Percentiles rank a stretch among this genome's conserved stretches.
Evolutionary conservation across 2,113 vertebrate genomes (phyloP).

Genomic region (Eurypyga helias): DNA sequence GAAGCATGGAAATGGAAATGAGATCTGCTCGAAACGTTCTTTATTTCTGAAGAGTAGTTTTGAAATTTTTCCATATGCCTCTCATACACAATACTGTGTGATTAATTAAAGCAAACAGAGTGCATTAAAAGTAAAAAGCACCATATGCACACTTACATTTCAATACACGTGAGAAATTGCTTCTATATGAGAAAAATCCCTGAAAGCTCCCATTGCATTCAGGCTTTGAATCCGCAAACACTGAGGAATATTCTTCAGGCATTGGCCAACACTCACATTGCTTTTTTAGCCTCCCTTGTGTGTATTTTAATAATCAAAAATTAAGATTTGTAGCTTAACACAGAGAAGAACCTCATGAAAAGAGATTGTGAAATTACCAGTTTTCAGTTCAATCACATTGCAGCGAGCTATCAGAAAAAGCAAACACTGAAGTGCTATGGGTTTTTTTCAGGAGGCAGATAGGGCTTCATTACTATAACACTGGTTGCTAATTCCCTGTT

Average conservation of each 20-base stretch:
- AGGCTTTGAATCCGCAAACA: background rate
- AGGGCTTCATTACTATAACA: background rate
- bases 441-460: background rate
- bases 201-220: background rate
- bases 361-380: background rate
- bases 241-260: background rate
- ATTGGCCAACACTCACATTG: background rate
- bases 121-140: background rate
- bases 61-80: background rate
- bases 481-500: background rate
- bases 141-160: background rate
- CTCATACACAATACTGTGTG: background rate
- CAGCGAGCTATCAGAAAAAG: background rate
- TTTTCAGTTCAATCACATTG: background rate
- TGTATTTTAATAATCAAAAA: background rate
- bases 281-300: background rate
- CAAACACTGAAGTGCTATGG: fast-evolving
- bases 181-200: background rate
- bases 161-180: background rate
- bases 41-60: background rate
- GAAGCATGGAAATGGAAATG: background rate
- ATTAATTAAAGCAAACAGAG: background rate
- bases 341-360: background rate
- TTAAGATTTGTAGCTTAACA: background rate
- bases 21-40: background rate